Evolutionary conservation across 1,140 invertebrate genomes (phyloP), one percentile per base, ranked within the genome.

Genomic region (Magallana ariakensis): DNA sequence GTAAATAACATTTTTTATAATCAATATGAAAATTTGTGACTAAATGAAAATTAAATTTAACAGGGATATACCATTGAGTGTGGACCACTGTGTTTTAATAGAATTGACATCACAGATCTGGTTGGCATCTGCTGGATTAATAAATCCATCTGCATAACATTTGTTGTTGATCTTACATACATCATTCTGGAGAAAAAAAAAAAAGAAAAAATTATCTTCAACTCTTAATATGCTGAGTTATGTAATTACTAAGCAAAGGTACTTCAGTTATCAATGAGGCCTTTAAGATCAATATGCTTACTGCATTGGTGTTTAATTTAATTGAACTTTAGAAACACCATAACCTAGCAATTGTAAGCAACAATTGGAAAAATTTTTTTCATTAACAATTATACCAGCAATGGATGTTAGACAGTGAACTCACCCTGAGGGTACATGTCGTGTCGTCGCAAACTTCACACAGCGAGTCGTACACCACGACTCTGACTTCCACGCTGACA

Each of bases 71-170:
- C 91, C 87, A 81, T 85, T 89, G 11, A 92, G 26, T 13, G 75
- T 55, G 11, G 88, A 86, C 91, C 91, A 92, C 0, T 58, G 16
- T n/a, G 26, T 86, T 10, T 4, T 85, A 0, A 57, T 85, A 0
- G 46, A 57, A 4, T 46, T 85, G 0, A 75, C 33, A n/a, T 87
- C 80, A 89, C 91, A 92, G 26, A 87, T 81, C 22, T 90, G 55
- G 16, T 56, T 87, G 46, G 56, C 83, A 89, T 92, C 80, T 7
- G 54, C 13, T 26, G 0, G 57, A 3, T 62, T 85, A 70, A 83
- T 90, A 26, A 75, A 75, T 26, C 90, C 89, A 75, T 88, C 46
- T 56, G 90, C 89, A 87, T 92, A 92, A 80, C 92, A 92, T 11
- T 56, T 55, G 16, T 56, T 83, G 58, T 87, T 60, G 57, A 92